Conservation (phyloP, 2,888 invertebrate genomes). For the Apomyelois bistriatella region DNA sequence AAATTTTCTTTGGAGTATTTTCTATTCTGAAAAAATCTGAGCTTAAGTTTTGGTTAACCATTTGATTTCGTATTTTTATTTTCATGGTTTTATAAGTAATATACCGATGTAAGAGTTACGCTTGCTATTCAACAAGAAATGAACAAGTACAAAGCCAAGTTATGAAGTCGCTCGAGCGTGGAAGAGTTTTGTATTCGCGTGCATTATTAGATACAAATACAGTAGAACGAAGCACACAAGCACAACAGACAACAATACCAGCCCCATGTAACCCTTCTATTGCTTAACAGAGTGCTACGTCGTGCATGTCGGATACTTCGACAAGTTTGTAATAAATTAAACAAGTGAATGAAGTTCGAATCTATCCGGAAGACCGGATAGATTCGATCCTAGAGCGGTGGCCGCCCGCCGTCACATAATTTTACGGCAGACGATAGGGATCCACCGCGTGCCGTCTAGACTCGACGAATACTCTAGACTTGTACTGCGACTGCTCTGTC, state of each 20-base stretch:
- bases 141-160: not conserved
- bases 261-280: constrained; percentile 3
- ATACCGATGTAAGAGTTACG: not conserved
- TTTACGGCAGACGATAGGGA: constrained; percentile 68
- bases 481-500: constrained; percentile 51
- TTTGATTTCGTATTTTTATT: not conserved
- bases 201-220: not conserved
- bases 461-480: constrained; percentile 63
- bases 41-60: no score
- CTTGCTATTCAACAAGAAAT: constrained; percentile 1
- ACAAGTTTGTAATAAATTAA: constrained; percentile 33
- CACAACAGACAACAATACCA: not conserved
- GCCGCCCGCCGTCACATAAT: constrained; percentile 66
- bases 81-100: not conserved
- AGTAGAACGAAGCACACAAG: not conserved
- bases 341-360: constrained; percentile 43
- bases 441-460: constrained; percentile 71
- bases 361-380: constrained; percentile 46
- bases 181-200: constrained; percentile 4
- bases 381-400: constrained; percentile 44
- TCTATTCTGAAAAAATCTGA: no score
- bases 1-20: no score
- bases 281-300: not conserved
- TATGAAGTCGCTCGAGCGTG: constrained; percentile 6
- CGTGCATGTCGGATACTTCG: constrained; percentile 18